A percentile compares a stretch with the other conserved stretches of the same genome.
These are phyloP conservation scores for Cybosia mesomella DNA, from an alignment of 2,888 invertebrate genomes.

Conservation along the genomic window DNA sequence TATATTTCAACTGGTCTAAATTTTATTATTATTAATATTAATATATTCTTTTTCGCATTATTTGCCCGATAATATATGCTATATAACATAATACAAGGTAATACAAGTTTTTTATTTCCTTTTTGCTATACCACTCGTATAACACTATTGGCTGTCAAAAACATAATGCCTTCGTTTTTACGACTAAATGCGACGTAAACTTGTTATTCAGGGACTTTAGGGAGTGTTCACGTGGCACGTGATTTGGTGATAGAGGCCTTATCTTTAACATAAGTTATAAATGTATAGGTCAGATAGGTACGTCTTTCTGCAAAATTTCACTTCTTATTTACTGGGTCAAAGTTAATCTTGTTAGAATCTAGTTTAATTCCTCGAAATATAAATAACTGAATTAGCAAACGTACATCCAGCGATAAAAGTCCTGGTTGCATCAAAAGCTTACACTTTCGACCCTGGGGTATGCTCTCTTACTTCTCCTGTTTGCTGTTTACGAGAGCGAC, in stretches of 20 bases:
- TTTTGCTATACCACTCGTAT: conserved; percentile 10
- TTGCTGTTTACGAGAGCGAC: no score
- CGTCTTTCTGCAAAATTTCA: neutral
- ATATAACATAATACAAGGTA: no score
- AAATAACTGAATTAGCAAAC: neutral
- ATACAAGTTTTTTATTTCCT: neutral
- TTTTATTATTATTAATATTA: no score
- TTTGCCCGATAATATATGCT: no score
- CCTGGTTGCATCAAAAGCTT: no score
- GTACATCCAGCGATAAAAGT: no score
- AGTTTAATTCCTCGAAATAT: no score
- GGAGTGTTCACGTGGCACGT: conserved; percentile 14
- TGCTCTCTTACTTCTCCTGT: no score
- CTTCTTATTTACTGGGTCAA: neutral
- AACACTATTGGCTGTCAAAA: conserved; percentile 9
- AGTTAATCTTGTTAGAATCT: no score
- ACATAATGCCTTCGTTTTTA: conserved; percentile 21
- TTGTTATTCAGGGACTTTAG: conserved; percentile 17
- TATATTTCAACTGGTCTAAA: no score
- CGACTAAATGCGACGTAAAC: conserved; percentile 19
- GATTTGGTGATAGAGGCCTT: conserved; percentile 9
- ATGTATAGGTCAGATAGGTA: neutral
- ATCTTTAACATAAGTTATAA: conserved; percentile 9
- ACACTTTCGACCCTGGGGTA: no score
- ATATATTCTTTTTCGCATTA: no score